Evolutionary conservation across 2,797 vertebrate genomes (phyloP).

Genomic region (Brachyrhaphis roseni): DNA sequence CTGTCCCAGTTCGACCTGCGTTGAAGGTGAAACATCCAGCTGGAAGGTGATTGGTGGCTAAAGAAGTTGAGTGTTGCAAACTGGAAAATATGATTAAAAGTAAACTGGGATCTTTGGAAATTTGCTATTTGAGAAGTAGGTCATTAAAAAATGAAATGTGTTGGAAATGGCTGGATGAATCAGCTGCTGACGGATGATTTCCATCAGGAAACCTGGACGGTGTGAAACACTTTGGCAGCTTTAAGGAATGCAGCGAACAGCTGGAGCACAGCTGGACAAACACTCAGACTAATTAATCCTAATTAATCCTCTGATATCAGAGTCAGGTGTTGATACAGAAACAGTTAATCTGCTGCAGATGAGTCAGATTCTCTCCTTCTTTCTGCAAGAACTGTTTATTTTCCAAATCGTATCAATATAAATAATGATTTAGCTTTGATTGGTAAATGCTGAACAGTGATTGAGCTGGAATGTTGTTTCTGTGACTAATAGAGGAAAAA

Average conservation of each 20-base stretch:
- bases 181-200: background rate
- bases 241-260: background rate
- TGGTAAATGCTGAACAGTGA: too few species aligned
- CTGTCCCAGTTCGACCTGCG: too few species aligned
- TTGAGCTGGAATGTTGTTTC: too few species aligned
- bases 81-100: background rate
- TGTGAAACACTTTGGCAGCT: background rate
- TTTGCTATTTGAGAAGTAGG: background rate
- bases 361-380: conserved; percentile 14
- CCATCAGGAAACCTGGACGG: background rate
- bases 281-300: background rate
- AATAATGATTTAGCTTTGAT: background rate
- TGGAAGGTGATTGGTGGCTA: background rate
- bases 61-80: background rate
- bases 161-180: background rate
- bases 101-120: background rate
- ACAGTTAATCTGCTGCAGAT: background rate
- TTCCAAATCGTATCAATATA: background rate
- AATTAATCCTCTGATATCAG: background rate
- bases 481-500: background rate
- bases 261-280: conserved; percentile 3
- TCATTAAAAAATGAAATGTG: background rate
- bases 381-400: background rate
- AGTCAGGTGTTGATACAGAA: background rate
- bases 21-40: background rate